Conservation (phyloP, 2,888 invertebrate species). For the Ptycholaimellus sp. region DNA sequence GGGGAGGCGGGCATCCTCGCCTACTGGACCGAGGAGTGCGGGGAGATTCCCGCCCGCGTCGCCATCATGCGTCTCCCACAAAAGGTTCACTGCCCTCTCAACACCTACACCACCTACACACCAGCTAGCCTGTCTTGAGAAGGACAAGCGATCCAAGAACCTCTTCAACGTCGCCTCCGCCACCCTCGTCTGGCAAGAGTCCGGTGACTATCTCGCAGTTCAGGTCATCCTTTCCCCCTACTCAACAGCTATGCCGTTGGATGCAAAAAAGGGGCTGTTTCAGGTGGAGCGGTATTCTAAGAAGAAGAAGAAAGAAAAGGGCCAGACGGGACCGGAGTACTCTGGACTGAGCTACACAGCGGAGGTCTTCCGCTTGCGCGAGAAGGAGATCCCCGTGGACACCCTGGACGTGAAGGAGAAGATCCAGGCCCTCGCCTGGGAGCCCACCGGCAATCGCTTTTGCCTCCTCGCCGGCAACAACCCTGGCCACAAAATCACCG, state of each 20-base stretch:
- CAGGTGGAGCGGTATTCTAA: constrained; percentile 71
- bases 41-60: constrained; percentile 17
- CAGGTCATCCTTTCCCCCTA: neutral
- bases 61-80: constrained; percentile 17
- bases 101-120: too few species aligned
- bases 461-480: constrained; percentile 63
- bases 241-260: too few species aligned
- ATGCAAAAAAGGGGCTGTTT: too few species aligned
- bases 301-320: constrained; percentile 55
- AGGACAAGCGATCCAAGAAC: constrained; percentile 37
- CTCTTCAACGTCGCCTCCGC: constrained; percentile 85
- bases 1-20: constrained; percentile 68
- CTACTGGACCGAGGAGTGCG: constrained; percentile 87
- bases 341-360: constrained; percentile 86
- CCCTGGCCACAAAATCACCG: constrained; percentile 3
- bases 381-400: constrained; percentile 73
- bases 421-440: constrained; percentile 72
- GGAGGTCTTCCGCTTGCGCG: constrained; percentile 88
- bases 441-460: constrained; percentile 79
- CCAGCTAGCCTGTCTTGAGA: too few species aligned
- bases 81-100: too few species aligned
- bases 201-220: constrained; percentile 62
- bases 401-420: constrained; percentile 67
- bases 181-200: constrained; percentile 95
- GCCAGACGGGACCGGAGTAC: constrained; percentile 18